Conservation (phyloP, 2,888 invertebrate species). For the Hedya salicella region DNA sequence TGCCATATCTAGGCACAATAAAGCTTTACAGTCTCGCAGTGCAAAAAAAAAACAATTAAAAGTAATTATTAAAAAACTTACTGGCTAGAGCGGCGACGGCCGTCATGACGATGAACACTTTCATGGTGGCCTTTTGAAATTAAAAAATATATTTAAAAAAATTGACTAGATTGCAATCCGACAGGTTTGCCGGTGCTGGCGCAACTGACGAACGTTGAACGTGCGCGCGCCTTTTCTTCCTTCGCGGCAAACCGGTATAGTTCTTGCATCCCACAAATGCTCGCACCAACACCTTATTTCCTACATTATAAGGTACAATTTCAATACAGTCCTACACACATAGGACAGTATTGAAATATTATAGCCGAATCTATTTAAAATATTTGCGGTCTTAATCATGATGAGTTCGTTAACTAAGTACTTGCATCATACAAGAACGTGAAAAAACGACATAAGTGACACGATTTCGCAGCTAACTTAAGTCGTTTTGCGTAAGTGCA, state of each 20-base stretch:
- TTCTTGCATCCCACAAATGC: slow-evolving; percentile 68
- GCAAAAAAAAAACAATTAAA: slow-evolving; percentile 15
- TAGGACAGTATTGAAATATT: no score
- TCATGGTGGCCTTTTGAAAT: slow-evolving; percentile 77
- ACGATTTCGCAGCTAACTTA: neutral
- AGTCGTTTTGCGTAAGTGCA: neutral
- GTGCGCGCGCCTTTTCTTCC: slow-evolving; percentile 82
- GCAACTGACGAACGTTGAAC: slow-evolving; percentile 73
- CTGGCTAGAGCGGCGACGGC: slow-evolving; percentile 78
- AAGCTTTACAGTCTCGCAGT: slow-evolving; percentile 34
- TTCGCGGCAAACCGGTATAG: slow-evolving; percentile 75
- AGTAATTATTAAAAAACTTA: slow-evolving; percentile 61
- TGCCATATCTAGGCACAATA: slow-evolving; percentile 16
- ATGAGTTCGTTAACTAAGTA: slow-evolving; percentile 51
- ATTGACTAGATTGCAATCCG: slow-evolving; percentile 82
- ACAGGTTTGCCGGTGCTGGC: slow-evolving; percentile 76
- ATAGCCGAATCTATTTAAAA: slow-evolving; percentile 35
- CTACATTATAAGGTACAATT: slow-evolving; percentile 68
- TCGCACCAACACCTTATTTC: slow-evolving; percentile 72
- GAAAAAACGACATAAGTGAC: slow-evolving; percentile 10
- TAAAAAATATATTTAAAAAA: slow-evolving; percentile 63
- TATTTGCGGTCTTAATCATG: slow-evolving; percentile 59
- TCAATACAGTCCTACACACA: slow-evolving; percentile 10
- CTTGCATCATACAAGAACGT: slow-evolving; percentile 26
- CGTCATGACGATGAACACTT: slow-evolving; percentile 81